Conservation (phyloP, 2,797 vertebrate genomes). For the Eulemur mongoz region DNA sequence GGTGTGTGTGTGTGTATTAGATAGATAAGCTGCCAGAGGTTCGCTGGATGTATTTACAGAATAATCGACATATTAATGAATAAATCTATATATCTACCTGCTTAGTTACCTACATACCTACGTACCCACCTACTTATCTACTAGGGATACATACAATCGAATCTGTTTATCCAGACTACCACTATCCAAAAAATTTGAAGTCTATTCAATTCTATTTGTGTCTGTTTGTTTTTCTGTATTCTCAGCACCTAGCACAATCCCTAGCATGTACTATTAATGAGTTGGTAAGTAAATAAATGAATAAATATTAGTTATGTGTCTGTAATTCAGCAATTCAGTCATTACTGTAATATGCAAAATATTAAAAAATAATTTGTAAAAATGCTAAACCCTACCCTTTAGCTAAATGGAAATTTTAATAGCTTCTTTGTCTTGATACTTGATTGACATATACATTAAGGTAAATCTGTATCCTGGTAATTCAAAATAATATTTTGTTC, state of each 20-base stretch:
- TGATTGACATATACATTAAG: neutral
- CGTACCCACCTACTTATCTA: neutral
- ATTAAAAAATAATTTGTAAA: neutral
- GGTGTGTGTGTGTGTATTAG: neutral
- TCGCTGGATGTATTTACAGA: neutral
- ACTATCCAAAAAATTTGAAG: neutral
- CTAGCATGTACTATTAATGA: neutral
- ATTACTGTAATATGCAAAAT: neutral
- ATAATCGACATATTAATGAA: neutral
- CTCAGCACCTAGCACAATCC: neutral
- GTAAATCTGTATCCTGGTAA: neutral
- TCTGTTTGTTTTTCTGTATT: neutral
- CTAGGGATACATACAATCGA: neutral
- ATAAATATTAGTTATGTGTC: neutral
- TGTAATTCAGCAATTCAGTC: neutral
- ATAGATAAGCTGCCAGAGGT: neutral
- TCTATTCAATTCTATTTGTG: neutral
- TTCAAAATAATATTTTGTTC: conserved; percentile 23
- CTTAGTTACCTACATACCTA: neutral
- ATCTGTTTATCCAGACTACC: neutral
- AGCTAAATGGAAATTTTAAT: conserved; percentile 25
- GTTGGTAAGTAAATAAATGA: conserved; percentile 20
- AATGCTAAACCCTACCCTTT: neutral
- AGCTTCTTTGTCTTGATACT: neutral
- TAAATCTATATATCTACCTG: neutral